Percentiles rank a stretch among this genome's conserved stretches.
Conservation (phyloP, 2,113 vertebrate genomes). For the Chloebia gouldiae region DNA sequence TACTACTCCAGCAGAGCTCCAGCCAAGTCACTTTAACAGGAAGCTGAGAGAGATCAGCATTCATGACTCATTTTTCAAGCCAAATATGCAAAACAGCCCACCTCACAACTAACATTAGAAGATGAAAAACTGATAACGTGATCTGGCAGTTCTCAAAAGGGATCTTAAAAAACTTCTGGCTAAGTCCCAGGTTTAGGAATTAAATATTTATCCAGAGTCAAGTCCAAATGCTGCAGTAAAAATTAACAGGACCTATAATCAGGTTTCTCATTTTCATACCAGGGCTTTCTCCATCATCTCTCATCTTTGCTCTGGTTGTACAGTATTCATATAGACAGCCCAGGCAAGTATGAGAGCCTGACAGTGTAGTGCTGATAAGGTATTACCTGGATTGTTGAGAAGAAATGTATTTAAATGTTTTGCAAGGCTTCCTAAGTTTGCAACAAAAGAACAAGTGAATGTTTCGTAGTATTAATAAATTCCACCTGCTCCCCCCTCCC, state of each 20-base stretch:
- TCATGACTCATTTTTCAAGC: constrained; percentile 20
- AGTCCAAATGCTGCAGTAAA: not conserved
- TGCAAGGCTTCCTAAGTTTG: not conserved
- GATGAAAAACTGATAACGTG: constrained; percentile 51
- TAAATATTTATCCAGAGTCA: constrained; percentile 34
- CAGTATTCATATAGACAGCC: not conserved
- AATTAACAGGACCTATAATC: not conserved
- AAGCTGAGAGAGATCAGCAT: constrained; percentile 24
- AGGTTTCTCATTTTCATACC: not conserved
- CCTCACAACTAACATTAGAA: constrained; percentile 28
- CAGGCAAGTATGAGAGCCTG: not conserved
- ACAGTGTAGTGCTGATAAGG: not conserved
- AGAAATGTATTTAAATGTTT: not conserved
- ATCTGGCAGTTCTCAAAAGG: constrained; percentile 50
- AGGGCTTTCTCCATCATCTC: not conserved
- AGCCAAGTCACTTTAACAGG: constrained; percentile 6
- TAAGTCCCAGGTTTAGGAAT: constrained; percentile 12
- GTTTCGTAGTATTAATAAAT: not conserved
- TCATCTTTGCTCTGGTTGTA: not conserved
- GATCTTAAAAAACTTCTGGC: constrained; percentile 37
- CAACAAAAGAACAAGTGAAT: not conserved
- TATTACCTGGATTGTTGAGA: not conserved
- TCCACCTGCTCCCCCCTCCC: accelerated
- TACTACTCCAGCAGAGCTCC: not conserved
- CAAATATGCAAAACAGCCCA: constrained; percentile 31